Base-by-base conservation (phyloP, 1,140 invertebrate genomes). In the Nomia melanderi region DNA sequence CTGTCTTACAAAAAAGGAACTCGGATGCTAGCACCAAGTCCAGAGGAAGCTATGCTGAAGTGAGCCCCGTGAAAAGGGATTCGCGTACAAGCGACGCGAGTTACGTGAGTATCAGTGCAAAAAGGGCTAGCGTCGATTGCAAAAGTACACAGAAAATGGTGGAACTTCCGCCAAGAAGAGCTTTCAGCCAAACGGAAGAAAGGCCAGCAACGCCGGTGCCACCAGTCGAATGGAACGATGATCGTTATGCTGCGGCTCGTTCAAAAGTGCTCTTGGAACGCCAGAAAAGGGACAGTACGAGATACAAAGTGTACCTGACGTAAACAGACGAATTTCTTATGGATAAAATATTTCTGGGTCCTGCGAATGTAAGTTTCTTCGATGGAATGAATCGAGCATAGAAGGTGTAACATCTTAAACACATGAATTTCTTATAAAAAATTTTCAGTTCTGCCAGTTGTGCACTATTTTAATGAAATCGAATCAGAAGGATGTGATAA, bases 221-320 rank as follows among this genome's bases (percentile, higher is more conserved):
- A 1, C 83, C 86, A 4, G 31, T 81, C 8, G 81, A 85, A 27
- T 77, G 81, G 57, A 82, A 82, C 47, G 78, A 87, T 9, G 71
- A 81, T 17, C 69, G 63, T 31, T 63, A 79, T 14, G 71, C 63
- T 0, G 79, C 72, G 36, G 78, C 29, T 59, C 73, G 73, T 17
- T 20, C 71, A 44, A 81, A 83, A 23, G 60, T 78, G 17, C 67
- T 77, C 17, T 67, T 64, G 0, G 78, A 80, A 27, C 59, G 66
- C 23, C 69, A 80, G 25, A 86, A 88, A 39, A 84, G 85, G n/a
- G 86, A 90, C 66, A 87, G 87, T 27, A 87, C 87, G 0, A 86
- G 88, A 57, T 90, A 90, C 65, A 89, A 90, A 53, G 84, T 90
- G 63, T 89, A 89, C 17, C 63, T 89, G 23, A 88, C 87, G 27